phyloP scores from a whole-genome alignment of 2,797 vertebrate genomes.

The Paramormyrops hopkinsi region DNA sequence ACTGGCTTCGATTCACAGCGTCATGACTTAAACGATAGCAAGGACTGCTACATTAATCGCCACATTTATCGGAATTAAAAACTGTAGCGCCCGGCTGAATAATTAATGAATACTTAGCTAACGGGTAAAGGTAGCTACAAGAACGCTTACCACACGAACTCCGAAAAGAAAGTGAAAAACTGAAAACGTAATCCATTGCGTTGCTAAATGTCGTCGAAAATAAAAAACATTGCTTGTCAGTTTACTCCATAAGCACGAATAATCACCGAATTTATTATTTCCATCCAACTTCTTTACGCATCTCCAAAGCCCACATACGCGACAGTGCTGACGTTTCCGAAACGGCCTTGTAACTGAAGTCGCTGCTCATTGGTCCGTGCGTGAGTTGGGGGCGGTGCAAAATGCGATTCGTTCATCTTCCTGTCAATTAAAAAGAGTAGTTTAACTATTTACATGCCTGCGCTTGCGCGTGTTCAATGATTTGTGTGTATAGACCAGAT shows the following conservation, averaged over 20 bases:
- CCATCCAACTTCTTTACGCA: slow-evolving; percentile 52
- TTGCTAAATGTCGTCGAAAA: neutral
- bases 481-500: neutral
- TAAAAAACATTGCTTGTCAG: neutral
- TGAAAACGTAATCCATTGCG: slow-evolving; percentile 8
- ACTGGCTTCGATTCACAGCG: neutral
- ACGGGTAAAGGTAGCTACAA: neutral
- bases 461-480: neutral
- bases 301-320: slow-evolving; percentile 46
- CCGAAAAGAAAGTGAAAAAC: slow-evolving; percentile 16
- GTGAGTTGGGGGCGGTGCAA: neutral
- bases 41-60: neutral
- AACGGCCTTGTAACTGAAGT: neutral
- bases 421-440: slow-evolving; percentile 11
- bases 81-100: neutral
- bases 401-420: slow-evolving; percentile 18
- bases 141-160: slow-evolving; percentile 31
- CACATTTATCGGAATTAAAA: neutral
- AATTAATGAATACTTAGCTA: slow-evolving; percentile 1
- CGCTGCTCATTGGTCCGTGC: slow-evolving; percentile 42
- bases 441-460: slow-evolving; percentile 15
- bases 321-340: slow-evolving; percentile 42
- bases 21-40: neutral
- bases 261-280: neutral
- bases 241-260: neutral